These are phyloP conservation scores for Lagorchestes hirsutus DNA, from an alignment of 2,797 vertebrate species.

Conservation along the genomic window DNA sequence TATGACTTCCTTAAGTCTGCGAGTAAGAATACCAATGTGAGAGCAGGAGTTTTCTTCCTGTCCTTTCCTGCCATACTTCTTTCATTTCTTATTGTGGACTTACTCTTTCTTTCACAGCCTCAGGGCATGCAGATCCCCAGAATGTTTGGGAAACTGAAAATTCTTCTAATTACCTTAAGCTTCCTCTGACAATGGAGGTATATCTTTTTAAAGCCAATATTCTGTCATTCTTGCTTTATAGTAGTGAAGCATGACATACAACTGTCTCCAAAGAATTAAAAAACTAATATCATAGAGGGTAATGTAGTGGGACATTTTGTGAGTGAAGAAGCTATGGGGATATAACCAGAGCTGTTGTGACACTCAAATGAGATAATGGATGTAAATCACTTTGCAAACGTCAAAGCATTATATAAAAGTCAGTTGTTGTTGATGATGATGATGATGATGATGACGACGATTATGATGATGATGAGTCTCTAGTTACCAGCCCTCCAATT, in stretches of 20 bases:
- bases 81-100: background rate
- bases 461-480: background rate
- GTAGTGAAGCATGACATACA: background rate
- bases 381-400: background rate
- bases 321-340: background rate
- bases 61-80: background rate
- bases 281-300: background rate
- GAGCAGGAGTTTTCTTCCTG: background rate
- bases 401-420: background rate
- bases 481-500: background rate
- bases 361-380: background rate
- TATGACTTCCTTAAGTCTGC: background rate
- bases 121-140: background rate
- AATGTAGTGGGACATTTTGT: background rate
- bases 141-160: background rate
- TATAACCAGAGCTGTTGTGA: background rate
- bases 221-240: background rate
- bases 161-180: background rate
- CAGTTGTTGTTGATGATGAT: background rate
- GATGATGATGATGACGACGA: background rate
- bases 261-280: background rate
- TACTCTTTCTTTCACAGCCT: background rate
- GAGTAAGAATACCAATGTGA: background rate
- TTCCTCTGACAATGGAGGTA: background rate
- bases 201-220: background rate